Percentiles rank a stretch among this genome's conserved stretches.
Evolutionary conservation across 1,140 invertebrate species (phyloP).

Genomic region (Hyles vespertilio): DNA sequence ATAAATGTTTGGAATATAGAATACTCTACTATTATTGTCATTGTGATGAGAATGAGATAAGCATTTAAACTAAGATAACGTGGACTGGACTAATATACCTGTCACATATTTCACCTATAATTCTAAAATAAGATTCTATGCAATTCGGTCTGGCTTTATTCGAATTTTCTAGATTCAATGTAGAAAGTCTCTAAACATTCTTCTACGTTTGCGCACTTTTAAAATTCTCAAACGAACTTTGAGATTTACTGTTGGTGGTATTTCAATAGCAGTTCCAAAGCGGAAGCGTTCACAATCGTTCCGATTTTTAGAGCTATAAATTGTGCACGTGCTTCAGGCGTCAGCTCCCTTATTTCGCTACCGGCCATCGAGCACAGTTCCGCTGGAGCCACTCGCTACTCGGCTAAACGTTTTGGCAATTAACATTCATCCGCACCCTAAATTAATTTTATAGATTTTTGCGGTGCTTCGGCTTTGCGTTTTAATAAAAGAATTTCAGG

Average conservation of each 20-base stretch:
- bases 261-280: conserved; percentile 5
- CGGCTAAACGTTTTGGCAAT: conserved; percentile 14
- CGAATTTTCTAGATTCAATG: neutral
- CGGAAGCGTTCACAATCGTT: conserved; percentile 8
- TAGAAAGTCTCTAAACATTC: conserved; percentile 1
- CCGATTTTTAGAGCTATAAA: conserved; percentile 17
- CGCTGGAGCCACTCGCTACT: neutral
- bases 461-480: conserved; percentile 8
- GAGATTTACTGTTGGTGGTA: conserved; percentile 4
- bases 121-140: too few relatives aligned
- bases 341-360: neutral
- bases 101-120: too few relatives aligned
- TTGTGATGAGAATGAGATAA: too few relatives aligned
- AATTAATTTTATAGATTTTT: conserved; percentile 17
- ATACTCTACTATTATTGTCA: too few relatives aligned
- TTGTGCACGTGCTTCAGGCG: conserved; percentile 14
- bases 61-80: too few relatives aligned
- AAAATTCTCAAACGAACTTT: conserved; percentile 5
- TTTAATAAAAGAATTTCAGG: neutral
- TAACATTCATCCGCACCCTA: conserved; percentile 8
- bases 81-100: too few relatives aligned
- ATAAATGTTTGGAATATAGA: too few relatives aligned
- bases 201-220: neutral
- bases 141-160: conserved; percentile 1
- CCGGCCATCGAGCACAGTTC: neutral